Percentiles rank a stretch among this genome's conserved stretches.
phyloP scores from a whole-genome alignment of 1,140 invertebrate species.

The Meteorus sp. region DNA sequence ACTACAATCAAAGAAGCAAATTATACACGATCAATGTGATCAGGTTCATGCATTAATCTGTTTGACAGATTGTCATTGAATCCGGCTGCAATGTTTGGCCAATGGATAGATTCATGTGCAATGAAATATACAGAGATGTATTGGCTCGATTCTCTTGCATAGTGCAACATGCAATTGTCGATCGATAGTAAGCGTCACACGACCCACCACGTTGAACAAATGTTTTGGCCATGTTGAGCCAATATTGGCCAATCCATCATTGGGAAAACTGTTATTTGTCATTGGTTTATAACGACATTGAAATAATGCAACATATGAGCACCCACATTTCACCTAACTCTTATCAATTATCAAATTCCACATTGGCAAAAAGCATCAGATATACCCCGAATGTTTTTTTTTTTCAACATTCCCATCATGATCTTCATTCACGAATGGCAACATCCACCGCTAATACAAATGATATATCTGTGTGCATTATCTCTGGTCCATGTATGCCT shows the following conservation, averaged over 20 bases:
- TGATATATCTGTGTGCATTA: no score
- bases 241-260: constrained; percentile 48
- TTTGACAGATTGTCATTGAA: constrained; percentile 49
- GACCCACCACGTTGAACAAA: constrained; percentile 52
- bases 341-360: no score
- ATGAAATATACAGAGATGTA: no score
- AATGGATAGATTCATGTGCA: constrained; percentile 11
- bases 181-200: constrained; percentile 56
- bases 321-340: not conserved
- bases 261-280: constrained; percentile 47
- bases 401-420: no score
- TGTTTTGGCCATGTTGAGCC: constrained; percentile 42
- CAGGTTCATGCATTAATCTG: constrained; percentile 35
- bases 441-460: no score
- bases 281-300: constrained; percentile 37
- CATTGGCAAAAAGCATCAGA: no score
- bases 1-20: no score
- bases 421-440: no score
- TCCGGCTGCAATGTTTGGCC: constrained; percentile 23
- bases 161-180: constrained; percentile 36
- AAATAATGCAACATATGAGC: no score
- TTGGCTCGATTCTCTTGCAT: no score
- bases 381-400: no score
- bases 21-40: constrained; percentile 41
- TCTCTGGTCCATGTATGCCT: no score